These are phyloP conservation scores for Danio aesculapii DNA, from an alignment of 2,797 vertebrate species.

Conservation along the genomic window DNA sequence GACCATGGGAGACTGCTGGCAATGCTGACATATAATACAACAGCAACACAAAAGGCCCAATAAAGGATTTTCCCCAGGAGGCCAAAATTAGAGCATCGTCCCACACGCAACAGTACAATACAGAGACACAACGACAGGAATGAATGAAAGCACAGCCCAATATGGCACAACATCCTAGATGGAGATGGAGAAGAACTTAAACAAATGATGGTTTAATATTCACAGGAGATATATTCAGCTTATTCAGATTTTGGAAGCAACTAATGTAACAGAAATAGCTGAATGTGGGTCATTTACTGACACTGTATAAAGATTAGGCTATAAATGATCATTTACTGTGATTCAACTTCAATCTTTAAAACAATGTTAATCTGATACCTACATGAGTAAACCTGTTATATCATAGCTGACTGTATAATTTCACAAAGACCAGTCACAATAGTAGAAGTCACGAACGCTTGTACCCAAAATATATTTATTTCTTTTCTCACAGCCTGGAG, in stretches of 20 bases:
- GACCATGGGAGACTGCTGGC: conserved; percentile 72
- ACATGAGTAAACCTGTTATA: too few species aligned
- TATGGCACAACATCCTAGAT: not conserved
- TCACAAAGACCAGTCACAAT: too few species aligned
- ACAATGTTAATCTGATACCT: too few species aligned
- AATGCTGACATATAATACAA: conserved; percentile 74
- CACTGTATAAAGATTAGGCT: too few species aligned
- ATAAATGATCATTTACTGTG: too few species aligned
- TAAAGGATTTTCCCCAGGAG: conserved; percentile 75
- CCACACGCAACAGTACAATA: conserved; percentile 39
- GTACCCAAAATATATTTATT: too few species aligned
- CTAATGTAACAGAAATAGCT: too few species aligned
- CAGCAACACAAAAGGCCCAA: conserved; percentile 70
- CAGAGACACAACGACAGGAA: not conserved
- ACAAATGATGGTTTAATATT: conserved; percentile 40
- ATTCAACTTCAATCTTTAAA: too few species aligned
- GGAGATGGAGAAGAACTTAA: conserved; percentile 1
- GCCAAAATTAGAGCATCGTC: conserved; percentile 66
- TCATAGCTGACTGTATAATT: too few species aligned
- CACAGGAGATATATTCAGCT: not conserved
- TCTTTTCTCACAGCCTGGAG: too few species aligned
- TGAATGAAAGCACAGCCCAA: not conserved
- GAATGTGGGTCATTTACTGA: too few species aligned
- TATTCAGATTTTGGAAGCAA: not conserved
- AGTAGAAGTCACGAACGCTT: too few species aligned